These are phyloP conservation scores for Oreocharis arfaki DNA, from an alignment of 2,113 vertebrate species.

Conservation along the genomic window DNA sequence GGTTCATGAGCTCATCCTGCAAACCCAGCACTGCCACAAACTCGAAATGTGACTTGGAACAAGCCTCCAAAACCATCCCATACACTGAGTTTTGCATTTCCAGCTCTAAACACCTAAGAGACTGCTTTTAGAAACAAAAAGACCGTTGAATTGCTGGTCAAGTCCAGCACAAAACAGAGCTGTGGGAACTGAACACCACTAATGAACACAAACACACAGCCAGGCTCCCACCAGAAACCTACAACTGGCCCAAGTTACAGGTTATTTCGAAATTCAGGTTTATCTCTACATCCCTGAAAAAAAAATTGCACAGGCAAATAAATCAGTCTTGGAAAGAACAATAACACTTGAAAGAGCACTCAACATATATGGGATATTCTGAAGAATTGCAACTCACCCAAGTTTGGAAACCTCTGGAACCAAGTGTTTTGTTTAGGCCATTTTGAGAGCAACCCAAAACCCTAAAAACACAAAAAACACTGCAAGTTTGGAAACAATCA, in stretches of 20 bases:
- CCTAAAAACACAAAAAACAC: not conserved
- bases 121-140: not conserved
- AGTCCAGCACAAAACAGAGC: not conserved
- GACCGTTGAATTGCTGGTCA: not conserved
- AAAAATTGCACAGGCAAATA: not conserved
- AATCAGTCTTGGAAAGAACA: not conserved
- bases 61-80: not conserved
- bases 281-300: not conserved
- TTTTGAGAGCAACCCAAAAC: not conserved
- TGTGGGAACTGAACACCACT: not conserved
- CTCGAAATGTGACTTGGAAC: not conserved
- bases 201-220: too few species aligned
- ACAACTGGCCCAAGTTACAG: not conserved
- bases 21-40: not conserved
- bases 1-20: not conserved
- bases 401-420: not conserved
- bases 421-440: not conserved
- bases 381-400: not conserved
- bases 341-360: not conserved
- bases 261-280: not conserved
- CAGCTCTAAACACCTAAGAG: not conserved
- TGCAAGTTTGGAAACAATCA: not conserved
- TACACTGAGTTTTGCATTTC: not conserved
- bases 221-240: not conserved
- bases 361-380: accelerated